A percentile compares a stretch with the other conserved stretches of the same genome.
Evolutionary conservation across 2,113 vertebrate species (phyloP).

Genomic region (Taxidea taxus): DNA sequence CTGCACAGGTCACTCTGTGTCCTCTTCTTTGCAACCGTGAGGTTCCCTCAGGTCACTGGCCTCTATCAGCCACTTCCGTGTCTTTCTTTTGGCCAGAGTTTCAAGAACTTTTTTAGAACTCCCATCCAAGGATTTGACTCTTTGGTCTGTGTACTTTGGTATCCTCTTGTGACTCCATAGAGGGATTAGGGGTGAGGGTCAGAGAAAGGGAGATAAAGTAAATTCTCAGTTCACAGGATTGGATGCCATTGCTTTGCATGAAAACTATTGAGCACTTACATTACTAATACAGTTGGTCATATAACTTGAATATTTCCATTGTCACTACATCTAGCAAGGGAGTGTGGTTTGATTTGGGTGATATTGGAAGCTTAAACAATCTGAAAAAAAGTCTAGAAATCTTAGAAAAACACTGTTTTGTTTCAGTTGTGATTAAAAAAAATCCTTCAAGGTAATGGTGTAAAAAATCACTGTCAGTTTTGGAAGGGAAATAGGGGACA

Average conservation of each 20-base stretch:
- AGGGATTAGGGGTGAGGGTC: neutral
- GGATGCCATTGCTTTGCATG: neutral
- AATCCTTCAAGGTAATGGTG: neutral
- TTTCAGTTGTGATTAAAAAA: neutral
- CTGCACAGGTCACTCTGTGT: neutral
- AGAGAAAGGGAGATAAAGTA: neutral
- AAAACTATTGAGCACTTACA: neutral
- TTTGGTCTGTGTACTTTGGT: neutral
- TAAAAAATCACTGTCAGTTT: neutral
- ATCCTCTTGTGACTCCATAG: neutral
- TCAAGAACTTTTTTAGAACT: neutral
- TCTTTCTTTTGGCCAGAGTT: neutral
- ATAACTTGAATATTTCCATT: neutral
- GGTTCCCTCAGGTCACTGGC: constrained; percentile 42
- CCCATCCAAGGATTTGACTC: neutral
- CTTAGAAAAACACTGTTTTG: neutral
- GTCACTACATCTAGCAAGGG: neutral
- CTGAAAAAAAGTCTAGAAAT: neutral
- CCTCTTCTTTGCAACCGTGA: neutral
- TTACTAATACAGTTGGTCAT: neutral
- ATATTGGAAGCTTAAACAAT: neutral
- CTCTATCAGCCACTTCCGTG: neutral
- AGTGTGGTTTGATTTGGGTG: neutral
- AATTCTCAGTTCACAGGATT: neutral
- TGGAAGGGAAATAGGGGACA: neutral